Percentiles rank a stretch among this genome's conserved stretches.
Conservation (phyloP, 2,113 vertebrate genomes). For the Datnioides undecimradiatus region DNA sequence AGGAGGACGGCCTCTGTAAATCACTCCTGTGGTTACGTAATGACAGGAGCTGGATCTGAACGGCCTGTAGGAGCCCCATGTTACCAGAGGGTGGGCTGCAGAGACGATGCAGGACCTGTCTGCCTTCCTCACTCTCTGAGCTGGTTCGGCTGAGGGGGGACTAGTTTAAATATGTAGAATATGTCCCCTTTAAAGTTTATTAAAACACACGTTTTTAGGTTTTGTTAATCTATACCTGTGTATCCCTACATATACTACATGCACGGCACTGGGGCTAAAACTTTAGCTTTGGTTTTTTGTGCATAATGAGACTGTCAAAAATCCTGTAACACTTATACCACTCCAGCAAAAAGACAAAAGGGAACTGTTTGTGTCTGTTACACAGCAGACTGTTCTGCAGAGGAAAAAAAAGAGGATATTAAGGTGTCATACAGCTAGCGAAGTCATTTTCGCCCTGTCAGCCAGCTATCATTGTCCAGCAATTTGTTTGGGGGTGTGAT, state of each 20-base stretch:
- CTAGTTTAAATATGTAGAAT: too few species aligned
- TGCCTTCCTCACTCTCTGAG: too few species aligned
- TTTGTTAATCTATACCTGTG: background rate
- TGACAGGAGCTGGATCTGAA: too few species aligned
- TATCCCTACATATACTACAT: background rate
- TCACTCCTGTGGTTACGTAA: too few species aligned
- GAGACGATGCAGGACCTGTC: too few species aligned
- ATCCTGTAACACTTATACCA: background rate
- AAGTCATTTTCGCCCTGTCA: slow-evolving; percentile 51
- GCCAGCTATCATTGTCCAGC: slow-evolving; percentile 40
- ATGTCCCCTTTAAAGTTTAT: too few species aligned
- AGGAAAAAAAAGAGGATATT: background rate
- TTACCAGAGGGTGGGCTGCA: too few species aligned
- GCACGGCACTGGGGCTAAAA: background rate
- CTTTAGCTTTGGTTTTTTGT: background rate
- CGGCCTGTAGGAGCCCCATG: too few species aligned
- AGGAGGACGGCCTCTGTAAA: too few species aligned
- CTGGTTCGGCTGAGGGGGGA: too few species aligned
- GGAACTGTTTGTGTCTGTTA: background rate
- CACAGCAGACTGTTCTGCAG: background rate
- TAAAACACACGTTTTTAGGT: background rate
- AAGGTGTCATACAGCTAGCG: slow-evolving; percentile 17
- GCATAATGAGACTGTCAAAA: background rate
- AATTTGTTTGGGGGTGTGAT: slow-evolving; percentile 45
- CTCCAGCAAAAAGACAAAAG: background rate